Evolutionary conservation across 2,113 vertebrate species (phyloP), one percentile per base, ranked within the genome.

Genomic region (Carassius auratus): DNA sequence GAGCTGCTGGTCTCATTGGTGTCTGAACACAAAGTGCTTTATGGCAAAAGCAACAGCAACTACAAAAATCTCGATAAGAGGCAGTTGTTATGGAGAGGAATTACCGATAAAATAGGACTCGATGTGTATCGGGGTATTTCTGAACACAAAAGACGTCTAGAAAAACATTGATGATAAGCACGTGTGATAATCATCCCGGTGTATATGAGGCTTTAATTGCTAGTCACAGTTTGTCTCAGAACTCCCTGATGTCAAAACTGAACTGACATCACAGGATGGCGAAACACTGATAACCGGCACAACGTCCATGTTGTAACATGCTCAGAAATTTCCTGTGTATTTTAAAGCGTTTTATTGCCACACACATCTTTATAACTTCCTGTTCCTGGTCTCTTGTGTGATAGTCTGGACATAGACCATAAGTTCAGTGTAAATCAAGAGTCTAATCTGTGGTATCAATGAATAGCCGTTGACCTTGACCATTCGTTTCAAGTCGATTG

Each of bases 381-480:
- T 68, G 42, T 68, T 80, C 12, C 1, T 42, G 30, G 38, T 38
- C 33, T 59, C 3, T n/a, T 55, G 5, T 9, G 36, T 45, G 36
- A 73, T 23, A 10, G 36, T 38, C 55, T 61, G 36, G 45, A 79
- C 62, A 62, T 80, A 50, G 48, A 3, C 12, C 10, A 1, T 50
- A 3, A 64, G 76, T 14, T 6, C 36, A 21, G 8, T 30, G 26
- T 59, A 78, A 38, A 78, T 59, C 50, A 57, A 36, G 50, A 78
- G 33, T 66, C 9, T 66, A 48, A 68, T 68, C 79, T 33, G 15
- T 33, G 42, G n/a, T 26, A 50, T 81, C 61, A 81, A 3, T 62
- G 13, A 64, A 78, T 64, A 48, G 62, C 79, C 1, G 21, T 68
- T 68, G 79, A 68, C 79, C 79, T 81, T 68, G 45, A 23, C 48